Conservation (phyloP, 2,888 invertebrate genomes). For the Platerodrilus igneus region DNA sequence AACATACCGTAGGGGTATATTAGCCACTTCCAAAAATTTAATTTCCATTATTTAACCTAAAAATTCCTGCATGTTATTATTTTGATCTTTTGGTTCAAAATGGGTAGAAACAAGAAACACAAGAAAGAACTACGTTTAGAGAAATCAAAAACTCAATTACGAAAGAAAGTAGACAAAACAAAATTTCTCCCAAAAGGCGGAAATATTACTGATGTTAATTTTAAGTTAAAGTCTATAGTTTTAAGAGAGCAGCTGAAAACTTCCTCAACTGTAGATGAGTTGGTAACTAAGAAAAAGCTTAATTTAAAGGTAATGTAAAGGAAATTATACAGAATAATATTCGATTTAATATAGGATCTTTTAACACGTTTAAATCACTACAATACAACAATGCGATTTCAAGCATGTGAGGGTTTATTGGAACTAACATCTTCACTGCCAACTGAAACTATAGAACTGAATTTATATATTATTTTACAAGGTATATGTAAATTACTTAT, state of each 20-base stretch:
- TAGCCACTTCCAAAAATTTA: too few relatives aligned
- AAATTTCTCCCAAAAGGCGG: slow-evolving; percentile 78
- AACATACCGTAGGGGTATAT: too few relatives aligned
- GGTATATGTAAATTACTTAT: slow-evolving; percentile 64
- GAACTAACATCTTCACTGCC: slow-evolving; percentile 53
- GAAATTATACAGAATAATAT: slow-evolving; percentile 14
- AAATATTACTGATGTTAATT: slow-evolving; percentile 84
- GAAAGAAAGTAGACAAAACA: slow-evolving; percentile 54
- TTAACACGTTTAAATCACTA: slow-evolving; percentile 64
- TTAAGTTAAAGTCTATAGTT: slow-evolving; percentile 84
- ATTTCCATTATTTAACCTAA: too few relatives aligned
- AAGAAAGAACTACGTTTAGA: slow-evolving; percentile 50
- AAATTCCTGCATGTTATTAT: too few relatives aligned
- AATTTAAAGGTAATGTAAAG: slow-evolving; percentile 64
- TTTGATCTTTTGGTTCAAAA: too few relatives aligned
- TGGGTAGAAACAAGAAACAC: slow-evolving; percentile 58
- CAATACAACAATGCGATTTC: slow-evolving; percentile 63
- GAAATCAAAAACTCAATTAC: slow-evolving; percentile 85
- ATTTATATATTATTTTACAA: slow-evolving; percentile 65
- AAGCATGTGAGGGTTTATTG: slow-evolving; percentile 59
- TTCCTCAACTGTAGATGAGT: slow-evolving; percentile 52
- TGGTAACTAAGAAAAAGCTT: slow-evolving; percentile 63
- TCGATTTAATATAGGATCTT: slow-evolving; percentile 12
- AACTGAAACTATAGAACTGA: slow-evolving; percentile 50
- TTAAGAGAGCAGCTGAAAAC: slow-evolving; percentile 69